Evolutionary conservation across 2,113 vertebrate genomes (phyloP), one percentile per base, ranked within the genome.

Genomic region (Falcunculus frontatus): DNA sequence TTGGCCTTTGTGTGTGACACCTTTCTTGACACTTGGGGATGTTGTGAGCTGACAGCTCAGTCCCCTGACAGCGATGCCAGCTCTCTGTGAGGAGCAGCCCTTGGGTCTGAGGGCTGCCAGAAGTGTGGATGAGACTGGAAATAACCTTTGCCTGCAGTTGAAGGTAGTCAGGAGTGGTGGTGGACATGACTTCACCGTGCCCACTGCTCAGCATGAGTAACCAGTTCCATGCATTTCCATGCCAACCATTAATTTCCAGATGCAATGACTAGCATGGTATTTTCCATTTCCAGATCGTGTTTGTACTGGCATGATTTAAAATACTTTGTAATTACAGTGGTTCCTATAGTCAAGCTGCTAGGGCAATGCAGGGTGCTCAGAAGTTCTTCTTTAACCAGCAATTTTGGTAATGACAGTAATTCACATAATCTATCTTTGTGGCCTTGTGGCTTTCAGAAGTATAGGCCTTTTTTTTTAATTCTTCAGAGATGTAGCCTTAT

Each of bases 351-450:
- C 33, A 10, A n/a, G 11, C 88, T 39, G 59, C 89, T 73, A 16
- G 76, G 87, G 95, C 3, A 9, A 52, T 68, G 70, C 88, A 26
- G 12, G 18, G 65, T 87, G 72, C 93, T 92, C 82, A 95, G 95
- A 83, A 88, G 90, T 96, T 96, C 87, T 62, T 53, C 83, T 75
- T 68, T 59, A 97, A 94, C 95, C 94, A 87, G 97, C 96, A 98
- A 98, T 98, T 98, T 98, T 14, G 18, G 93, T 98, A 98, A 98
- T 98, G 98, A 98, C 89, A 98, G 97, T 97, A 97, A 97, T 98
- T 97, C 95, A 89, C 42, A 64, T 92, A 73, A 68, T 96, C 97
- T 97, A 94, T 98, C 98, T 96, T 96, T 72, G 44, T 97, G 97
- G 96, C 96, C 89, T 96, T 95, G 96, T 92, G 97, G 97, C 91